Conservation (phyloP, 2,888 invertebrate species). For the Nesidiocoris tenuis region DNA sequence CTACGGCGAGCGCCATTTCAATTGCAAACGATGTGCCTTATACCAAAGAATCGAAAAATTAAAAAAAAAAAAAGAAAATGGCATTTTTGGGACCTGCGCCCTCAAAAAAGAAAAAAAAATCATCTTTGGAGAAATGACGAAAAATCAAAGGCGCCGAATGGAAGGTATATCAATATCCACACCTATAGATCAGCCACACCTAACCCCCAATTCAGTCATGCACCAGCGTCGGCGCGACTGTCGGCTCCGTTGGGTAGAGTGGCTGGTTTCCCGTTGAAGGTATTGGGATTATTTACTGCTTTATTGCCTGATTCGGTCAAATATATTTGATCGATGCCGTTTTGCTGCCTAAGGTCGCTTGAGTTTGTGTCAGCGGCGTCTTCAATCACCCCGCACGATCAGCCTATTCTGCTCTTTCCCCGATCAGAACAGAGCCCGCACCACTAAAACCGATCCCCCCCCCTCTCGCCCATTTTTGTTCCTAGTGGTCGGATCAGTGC, state of each 20-base stretch:
- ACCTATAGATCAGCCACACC: too few species aligned
- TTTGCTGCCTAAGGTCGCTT: neutral
- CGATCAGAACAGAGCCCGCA: neutral
- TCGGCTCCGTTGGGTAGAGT: neutral
- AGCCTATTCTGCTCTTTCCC: neutral
- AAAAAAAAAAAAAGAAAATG: too few species aligned
- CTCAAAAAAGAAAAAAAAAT: too few species aligned
- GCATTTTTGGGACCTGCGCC: too few species aligned
- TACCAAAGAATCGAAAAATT: too few species aligned
- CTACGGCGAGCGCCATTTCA: too few species aligned
- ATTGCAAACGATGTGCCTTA: too few species aligned
- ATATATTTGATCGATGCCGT: conserved; percentile 31
- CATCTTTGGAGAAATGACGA: too few species aligned
- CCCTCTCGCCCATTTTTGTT: too few species aligned
- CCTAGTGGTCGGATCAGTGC: too few species aligned
- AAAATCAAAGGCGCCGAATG: too few species aligned
- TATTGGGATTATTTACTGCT: conserved; percentile 29
- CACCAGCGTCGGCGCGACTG: neutral
- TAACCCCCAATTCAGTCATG: neutral
- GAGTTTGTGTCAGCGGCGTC: conserved; percentile 8
- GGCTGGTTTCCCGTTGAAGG: neutral
- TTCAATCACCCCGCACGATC: conserved; percentile 17
- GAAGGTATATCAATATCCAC: too few species aligned
- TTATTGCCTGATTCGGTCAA: conserved; percentile 30
- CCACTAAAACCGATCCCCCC: neutral